Evolutionary conservation across 2,888 invertebrate genomes (phyloP).

Genomic region (Drosophila peninsularis): DNA sequence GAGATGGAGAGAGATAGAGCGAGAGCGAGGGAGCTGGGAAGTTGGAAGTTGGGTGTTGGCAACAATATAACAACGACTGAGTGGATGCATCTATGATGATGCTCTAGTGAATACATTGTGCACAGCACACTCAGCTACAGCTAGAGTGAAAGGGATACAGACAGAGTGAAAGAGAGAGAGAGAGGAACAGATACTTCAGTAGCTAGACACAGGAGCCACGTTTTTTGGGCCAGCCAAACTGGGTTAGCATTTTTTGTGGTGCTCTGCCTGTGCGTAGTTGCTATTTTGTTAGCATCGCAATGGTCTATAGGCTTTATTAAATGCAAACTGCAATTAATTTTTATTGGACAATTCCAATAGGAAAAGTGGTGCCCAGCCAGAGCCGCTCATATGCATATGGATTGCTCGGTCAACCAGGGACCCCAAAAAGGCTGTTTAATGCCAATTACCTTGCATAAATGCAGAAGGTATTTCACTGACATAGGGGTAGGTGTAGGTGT

Average conservation of each 20-base stretch:
- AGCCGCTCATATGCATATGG: slow-evolving; percentile 10
- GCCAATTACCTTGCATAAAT: slow-evolving; percentile 21
- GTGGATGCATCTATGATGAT: slow-evolving; percentile 76
- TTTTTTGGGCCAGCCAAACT: slow-evolving; percentile 30
- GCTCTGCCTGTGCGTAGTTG: neutral
- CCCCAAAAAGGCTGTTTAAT: neutral
- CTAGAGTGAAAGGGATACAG: neutral
- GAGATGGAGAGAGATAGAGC: neutral
- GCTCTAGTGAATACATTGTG: slow-evolving; percentile 74
- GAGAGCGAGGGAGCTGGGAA: neutral
- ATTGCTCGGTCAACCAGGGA: neutral
- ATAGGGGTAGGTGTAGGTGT: neutral
- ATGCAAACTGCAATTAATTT: slow-evolving; percentile 79
- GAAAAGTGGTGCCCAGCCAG: slow-evolving; percentile 13
- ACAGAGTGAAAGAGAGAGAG: neutral
- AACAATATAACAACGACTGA: slow-evolving; percentile 63
- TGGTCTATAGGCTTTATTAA: slow-evolving; percentile 62
- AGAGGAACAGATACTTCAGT: slow-evolving; percentile 1
- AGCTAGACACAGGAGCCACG: slow-evolving; percentile 34
- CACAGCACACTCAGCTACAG: slow-evolving; percentile 21
- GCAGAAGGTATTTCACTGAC: neutral
- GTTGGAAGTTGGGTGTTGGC: slow-evolving; percentile 7
- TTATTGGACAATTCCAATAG: slow-evolving; percentile 64
- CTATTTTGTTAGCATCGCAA: slow-evolving; percentile 7
- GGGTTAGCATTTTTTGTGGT: slow-evolving; percentile 42